A percentile compares a stretch with the other conserved stretches of the same genome.
These are phyloP conservation scores for Cephus pulcher DNA, from an alignment of 2,888 invertebrate genomes.

Conservation along the genomic window DNA sequence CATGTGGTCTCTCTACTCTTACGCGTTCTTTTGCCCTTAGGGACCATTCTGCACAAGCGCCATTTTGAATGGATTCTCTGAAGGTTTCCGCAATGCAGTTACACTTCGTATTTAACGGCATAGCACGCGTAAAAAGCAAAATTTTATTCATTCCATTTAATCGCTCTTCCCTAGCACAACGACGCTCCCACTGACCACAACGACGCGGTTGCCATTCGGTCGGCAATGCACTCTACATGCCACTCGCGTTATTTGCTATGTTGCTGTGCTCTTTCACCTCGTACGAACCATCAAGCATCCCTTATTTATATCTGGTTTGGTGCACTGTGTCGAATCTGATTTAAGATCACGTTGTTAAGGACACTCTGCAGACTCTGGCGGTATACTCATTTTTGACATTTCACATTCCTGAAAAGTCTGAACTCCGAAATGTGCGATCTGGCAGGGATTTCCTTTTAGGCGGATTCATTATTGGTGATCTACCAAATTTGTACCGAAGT, in stretches of 20 bases:
- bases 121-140: conserved; percentile 27
- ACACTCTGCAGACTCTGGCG: background rate
- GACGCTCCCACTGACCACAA: conserved; percentile 25
- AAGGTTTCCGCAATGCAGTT: conserved; percentile 40
- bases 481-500: background rate
- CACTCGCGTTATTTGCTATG: conserved; percentile 25
- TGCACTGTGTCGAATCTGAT: background rate
- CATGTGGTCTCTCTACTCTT: background rate
- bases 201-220: conserved; percentile 39
- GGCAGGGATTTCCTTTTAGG: background rate
- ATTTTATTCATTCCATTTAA: conserved; percentile 28
- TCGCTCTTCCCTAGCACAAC: background rate
- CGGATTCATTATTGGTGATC: background rate
- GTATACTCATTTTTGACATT: background rate
- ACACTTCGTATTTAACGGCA: conserved; percentile 29
- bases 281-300: background rate
- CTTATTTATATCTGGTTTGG: background rate
- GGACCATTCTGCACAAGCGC: background rate
- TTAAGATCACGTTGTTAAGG: background rate
- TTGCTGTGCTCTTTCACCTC: background rate
- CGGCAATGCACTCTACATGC: conserved; percentile 28
- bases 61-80: background rate
- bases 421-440: background rate
- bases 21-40: background rate
- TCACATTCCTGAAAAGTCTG: background rate